Conservation (phyloP, 2,113 vertebrate genomes). For the Paralichthys olivaceus region DNA sequence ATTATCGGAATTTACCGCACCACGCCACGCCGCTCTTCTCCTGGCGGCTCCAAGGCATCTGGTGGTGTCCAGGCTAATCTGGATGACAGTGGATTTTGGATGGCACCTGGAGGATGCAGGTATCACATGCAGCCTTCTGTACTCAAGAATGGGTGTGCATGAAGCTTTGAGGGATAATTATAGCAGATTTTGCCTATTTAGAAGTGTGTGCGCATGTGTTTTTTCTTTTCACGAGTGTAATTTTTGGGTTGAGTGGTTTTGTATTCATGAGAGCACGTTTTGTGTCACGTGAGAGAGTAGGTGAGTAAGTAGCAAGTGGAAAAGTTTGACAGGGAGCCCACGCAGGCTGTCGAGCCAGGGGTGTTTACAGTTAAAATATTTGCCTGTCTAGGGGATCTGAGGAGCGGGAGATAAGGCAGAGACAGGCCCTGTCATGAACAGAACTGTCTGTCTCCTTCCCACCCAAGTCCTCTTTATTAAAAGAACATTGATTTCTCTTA, state of each 20-base stretch:
- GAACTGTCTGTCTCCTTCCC: constrained; percentile 73
- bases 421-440: constrained; percentile 72
- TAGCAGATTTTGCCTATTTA: constrained; percentile 2
- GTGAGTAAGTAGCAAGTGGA: constrained; percentile 61
- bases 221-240: constrained; percentile 5
- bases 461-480: constrained; percentile 80
- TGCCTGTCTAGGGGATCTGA: constrained; percentile 78
- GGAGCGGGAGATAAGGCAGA: constrained; percentile 76
- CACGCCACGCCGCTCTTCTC: constrained; percentile 41
- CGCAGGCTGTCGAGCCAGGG: constrained; percentile 74
- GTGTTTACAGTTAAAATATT: constrained; percentile 84
- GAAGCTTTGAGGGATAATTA: constrained; percentile 29
- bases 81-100: constrained; percentile 76
- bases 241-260: constrained; percentile 21
- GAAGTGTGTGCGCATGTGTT: constrained; percentile 1
- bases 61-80: constrained; percentile 75
- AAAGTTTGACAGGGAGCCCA: constrained; percentile 73
- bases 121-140: constrained; percentile 45
- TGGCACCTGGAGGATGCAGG: constrained; percentile 60
- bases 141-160: neutral
- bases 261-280: constrained; percentile 35
- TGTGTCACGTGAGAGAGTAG: constrained; percentile 39
- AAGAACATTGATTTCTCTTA: constrained; percentile 82
- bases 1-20: constrained; percentile 73
- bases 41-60: constrained; percentile 63